Conservation (phyloP, 2,113 vertebrate genomes). For the Oriolus oriolus region DNA sequence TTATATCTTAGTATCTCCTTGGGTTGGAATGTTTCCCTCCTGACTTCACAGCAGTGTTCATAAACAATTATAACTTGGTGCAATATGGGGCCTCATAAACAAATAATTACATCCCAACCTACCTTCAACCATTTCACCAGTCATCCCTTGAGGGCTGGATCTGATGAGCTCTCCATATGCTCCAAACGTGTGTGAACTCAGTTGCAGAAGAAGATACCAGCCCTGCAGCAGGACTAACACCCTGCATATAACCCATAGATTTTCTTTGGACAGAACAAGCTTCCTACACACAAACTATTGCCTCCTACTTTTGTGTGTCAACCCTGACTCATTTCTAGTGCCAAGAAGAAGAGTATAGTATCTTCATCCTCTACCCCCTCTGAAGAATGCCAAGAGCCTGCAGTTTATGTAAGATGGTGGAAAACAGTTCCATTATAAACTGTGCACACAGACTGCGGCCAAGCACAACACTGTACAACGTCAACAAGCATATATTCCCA, state of each 20-base stretch:
- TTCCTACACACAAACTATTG: conserved; percentile 48
- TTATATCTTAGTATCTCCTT: not conserved
- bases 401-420: not conserved
- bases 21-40: not conserved
- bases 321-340: conserved; percentile 27
- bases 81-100: conserved; percentile 4
- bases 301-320: conserved; percentile 51
- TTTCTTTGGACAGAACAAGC: conserved; percentile 19
- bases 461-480: not conserved
- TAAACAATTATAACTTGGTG: conserved; percentile 25
- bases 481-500: not conserved
- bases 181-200: not conserved
- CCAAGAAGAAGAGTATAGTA: not conserved
- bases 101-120: conserved; percentile 27
- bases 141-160: not conserved
- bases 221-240: not conserved
- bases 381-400: not conserved
- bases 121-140: not conserved
- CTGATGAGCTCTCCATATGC: not conserved
- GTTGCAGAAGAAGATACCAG: not conserved
- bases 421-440: not conserved
- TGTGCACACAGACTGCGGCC: not conserved
- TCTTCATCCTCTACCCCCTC: not conserved
- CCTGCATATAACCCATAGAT: not conserved
- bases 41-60: conserved; percentile 9